Evolutionary conservation across 2,888 invertebrate genomes (phyloP).

Genomic region (Lasioglossum leucozonium): DNA sequence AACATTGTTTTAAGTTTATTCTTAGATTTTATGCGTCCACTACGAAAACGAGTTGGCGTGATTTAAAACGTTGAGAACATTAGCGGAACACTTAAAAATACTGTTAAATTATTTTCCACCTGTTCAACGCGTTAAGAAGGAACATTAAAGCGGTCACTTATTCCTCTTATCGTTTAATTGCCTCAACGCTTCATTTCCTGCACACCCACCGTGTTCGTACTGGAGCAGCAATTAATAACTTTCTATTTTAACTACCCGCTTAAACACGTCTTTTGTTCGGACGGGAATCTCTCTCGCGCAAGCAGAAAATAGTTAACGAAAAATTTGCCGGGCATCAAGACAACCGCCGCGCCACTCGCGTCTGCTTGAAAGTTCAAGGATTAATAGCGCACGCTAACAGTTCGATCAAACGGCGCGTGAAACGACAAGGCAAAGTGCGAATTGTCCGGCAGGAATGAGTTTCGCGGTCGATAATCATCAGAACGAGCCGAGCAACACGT

Average conservation of each 20-base stretch:
- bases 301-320: background rate
- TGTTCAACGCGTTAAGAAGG: no score
- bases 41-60: no score
- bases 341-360: background rate
- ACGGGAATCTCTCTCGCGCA: background rate
- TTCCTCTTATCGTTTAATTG: background rate
- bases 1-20: no score
- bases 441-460: background rate
- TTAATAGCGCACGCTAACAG: background rate
- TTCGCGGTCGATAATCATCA: slow-evolving; percentile 60
- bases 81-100: no score
- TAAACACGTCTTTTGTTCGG: background rate
- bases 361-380: background rate
- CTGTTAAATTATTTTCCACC: no score
- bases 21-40: no score
- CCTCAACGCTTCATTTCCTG: background rate
- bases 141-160: background rate
- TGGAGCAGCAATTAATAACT: background rate
- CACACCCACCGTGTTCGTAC: background rate
- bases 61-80: no score
- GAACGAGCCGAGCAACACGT: slow-evolving; percentile 63
- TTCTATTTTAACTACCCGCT: background rate
- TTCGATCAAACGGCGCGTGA: background rate
- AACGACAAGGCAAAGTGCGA: slow-evolving; percentile 1
- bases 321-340: background rate